Conservation (phyloP, 2,113 vertebrate species). For the Limanda limanda region DNA sequence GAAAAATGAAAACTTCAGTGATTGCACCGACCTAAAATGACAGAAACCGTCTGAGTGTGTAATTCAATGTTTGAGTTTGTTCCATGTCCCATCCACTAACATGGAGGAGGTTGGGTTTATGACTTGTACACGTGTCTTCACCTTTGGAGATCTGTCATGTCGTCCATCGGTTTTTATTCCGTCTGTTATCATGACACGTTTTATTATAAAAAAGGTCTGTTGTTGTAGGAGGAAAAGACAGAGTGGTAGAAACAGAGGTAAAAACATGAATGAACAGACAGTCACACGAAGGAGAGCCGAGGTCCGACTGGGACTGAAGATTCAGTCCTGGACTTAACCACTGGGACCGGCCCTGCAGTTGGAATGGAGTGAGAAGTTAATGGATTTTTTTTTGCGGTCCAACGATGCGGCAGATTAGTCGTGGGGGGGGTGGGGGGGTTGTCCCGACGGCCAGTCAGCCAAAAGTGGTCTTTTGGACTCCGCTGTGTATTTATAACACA, state of each 20-base stretch:
- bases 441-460: not conserved
- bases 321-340: not conserved
- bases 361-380: not conserved
- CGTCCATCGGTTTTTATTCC: too few species aligned
- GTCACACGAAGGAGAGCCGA: not conserved
- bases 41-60: too few species aligned
- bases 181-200: not conserved
- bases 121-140: too few species aligned
- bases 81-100: too few species aligned
- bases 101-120: too few species aligned
- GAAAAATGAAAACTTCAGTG: too few species aligned
- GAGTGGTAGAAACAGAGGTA: not conserved
- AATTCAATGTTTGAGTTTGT: too few species aligned
- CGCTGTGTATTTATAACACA: not conserved
- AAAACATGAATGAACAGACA: not conserved
- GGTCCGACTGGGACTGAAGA: not conserved
- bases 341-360: not conserved
- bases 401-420: conserved; percentile 1
- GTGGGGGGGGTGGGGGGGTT: too few species aligned
- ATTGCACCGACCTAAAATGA: too few species aligned
- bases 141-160: too few species aligned
- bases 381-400: not conserved
- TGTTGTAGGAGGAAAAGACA: not conserved
- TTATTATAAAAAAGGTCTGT: too few species aligned
- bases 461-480: not conserved